These are phyloP conservation scores for Hypocryptadius cinnamomeus DNA, from an alignment of 2,113 vertebrate genomes.

Conservation along the genomic window DNA sequence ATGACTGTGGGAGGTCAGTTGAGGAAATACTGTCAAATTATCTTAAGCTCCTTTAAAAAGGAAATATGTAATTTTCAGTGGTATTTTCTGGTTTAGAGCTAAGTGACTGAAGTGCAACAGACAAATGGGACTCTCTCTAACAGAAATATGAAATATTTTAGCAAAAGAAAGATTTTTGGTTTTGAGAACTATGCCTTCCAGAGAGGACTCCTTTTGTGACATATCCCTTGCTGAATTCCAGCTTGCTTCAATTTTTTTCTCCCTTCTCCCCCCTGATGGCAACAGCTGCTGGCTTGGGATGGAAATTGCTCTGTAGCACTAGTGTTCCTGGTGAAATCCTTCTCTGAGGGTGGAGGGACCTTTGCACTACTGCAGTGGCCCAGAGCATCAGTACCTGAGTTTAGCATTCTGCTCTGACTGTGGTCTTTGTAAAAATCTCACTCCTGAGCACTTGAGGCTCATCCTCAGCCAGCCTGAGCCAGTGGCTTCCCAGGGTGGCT, in stretches of 20 bases:
- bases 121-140: not conserved
- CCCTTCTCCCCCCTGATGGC: rapidly evolving
- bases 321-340: not conserved
- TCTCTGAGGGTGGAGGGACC: not conserved
- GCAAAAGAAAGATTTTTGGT: not conserved
- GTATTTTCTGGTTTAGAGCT: not conserved
- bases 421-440: not conserved
- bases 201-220: not conserved
- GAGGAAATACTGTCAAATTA: not conserved
- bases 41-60: not conserved
- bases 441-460: not conserved
- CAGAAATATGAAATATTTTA: not conserved
- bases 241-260: not conserved
- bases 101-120: not conserved
- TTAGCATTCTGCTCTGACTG: not conserved
- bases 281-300: not conserved
- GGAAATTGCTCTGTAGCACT: not conserved
- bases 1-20: not conserved
- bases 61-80: not conserved
- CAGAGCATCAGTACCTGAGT: not conserved
- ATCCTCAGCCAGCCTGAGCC: not conserved
- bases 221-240: not conserved
- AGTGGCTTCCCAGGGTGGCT: not conserved
- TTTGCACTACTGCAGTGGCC: not conserved
- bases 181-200: not conserved